Base-by-base conservation (phyloP, 2,797 vertebrate species). In the Oophaga sylvatica region DNA sequence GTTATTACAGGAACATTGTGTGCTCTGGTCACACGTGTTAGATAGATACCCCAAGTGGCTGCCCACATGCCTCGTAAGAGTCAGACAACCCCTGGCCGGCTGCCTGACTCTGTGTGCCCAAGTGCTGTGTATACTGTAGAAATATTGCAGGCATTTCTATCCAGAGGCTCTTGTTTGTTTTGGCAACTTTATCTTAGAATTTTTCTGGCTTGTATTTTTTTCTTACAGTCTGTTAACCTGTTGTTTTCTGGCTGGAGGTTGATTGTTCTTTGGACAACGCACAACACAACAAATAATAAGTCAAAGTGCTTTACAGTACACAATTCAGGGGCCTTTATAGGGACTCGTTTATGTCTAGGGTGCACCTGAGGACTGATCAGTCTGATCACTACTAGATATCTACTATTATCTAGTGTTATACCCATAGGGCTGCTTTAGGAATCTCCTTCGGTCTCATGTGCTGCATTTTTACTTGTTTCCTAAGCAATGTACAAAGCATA, bases 101-200 rank as follows among this genome's bases (percentile, higher is more conserved):
- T 83, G 86, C 75, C 88, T 57, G 29, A 48, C 70, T 68, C 70
- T 78, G 79, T 29, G 29, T 75, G 48, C 45, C 70, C 73, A 26
- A 83, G 67, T 83, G 88, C 80, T 87, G 75, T 89, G 84, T 83
- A 87, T 70, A 83, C 80, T 83, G 84, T 65, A 83, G 65, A 89
- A 86, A 80, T 86, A 86, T 89, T 86, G 88, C 79, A 83, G 65
- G 84, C 84, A 86, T 89, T 83, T 86, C 17, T 70, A 89, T 73
- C 81, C 88, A 86, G 80, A 87, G 83, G 80, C 88, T 57, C 53
- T 62, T 89, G 88, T 89, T 89, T 89, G 88, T 87, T 89, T 89
- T 89, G 88, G 88, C 88, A 89, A 89, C 84, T 86, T 60, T 71
- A 80, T 31, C 35, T 53, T 20, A 16, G 41, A 22, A 65, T 85